phyloP scores from a whole-genome alignment of 2,888 invertebrate species.

The Eupelmus urozonus region DNA sequence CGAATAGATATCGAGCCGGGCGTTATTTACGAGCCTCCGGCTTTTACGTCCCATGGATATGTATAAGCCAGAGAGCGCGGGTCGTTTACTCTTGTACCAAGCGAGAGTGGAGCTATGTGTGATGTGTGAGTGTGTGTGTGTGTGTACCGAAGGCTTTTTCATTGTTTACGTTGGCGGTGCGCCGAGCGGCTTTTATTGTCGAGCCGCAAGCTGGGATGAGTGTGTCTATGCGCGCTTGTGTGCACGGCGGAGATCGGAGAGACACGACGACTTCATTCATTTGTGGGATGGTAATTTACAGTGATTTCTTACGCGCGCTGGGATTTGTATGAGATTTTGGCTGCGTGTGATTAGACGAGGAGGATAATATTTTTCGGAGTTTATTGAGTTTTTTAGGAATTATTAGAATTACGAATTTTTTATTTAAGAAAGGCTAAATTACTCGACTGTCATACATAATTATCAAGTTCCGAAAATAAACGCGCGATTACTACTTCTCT shows the following conservation, averaged over 20 bases:
- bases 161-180: conserved; percentile 53
- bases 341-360: not conserved
- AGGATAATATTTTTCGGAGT: too few species aligned
- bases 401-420: too few species aligned
- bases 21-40: conserved; percentile 52
- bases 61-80: conserved; percentile 6
- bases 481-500: too few species aligned
- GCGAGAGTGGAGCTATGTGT: not conserved
- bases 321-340: not conserved
- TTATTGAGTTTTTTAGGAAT: too few species aligned
- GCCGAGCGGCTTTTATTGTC: conserved; percentile 29
- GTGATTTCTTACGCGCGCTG: conserved; percentile 5
- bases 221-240: not conserved
- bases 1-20: conserved; percentile 48
- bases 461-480: too few species aligned
- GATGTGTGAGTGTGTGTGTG: not conserved
- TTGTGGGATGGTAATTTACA: conserved; percentile 19
- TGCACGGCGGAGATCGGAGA: not conserved
- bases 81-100: conserved; percentile 1
- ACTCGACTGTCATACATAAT: too few species aligned
- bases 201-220: not conserved
- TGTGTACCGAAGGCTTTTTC: conserved; percentile 30
- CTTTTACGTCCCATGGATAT: conserved; percentile 45
- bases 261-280: conserved; percentile 50
- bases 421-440: too few species aligned